Evolutionary conservation across 1,140 invertebrate genomes (phyloP).

Genomic region (Cepaea nemoralis): DNA sequence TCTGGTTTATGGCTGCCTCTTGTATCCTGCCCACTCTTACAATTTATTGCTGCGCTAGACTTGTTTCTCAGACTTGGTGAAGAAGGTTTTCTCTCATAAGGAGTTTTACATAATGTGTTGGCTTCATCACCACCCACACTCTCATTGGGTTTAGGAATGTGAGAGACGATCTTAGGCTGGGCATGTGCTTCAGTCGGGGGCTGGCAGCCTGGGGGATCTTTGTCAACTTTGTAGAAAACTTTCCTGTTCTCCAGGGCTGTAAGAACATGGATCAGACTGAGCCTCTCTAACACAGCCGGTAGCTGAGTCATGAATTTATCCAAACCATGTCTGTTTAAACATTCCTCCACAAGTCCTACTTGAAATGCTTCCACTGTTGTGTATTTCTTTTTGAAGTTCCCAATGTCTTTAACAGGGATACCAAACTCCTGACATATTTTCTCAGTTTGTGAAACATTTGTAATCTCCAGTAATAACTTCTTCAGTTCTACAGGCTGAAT

Average conservation of each 20-base stretch:
- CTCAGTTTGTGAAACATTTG: conserved; percentile 9
- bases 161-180: not conserved
- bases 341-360: conserved; percentile 26
- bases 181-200: not conserved
- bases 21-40: not conserved
- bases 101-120: not conserved
- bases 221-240: not conserved
- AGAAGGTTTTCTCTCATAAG: not conserved
- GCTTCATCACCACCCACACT: not conserved
- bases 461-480: not conserved
- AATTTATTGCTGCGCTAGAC: not conserved
- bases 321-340: conserved; percentile 1
- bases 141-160: not conserved
- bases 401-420: conserved; percentile 25
- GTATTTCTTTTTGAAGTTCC: conserved; percentile 33
- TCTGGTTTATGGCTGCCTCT: not conserved
- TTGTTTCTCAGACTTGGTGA: not conserved
- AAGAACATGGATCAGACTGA: conserved; percentile 7
- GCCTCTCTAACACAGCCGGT: not conserved
- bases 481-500: not conserved
- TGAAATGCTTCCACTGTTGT: not conserved
- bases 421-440: conserved; percentile 28
- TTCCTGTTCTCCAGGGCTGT: conserved; percentile 7
- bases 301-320: conserved; percentile 19
- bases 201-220: not conserved